Base-by-base conservation (phyloP, 1,140 invertebrate genomes). In the Cecropterus lyciades region DNA sequence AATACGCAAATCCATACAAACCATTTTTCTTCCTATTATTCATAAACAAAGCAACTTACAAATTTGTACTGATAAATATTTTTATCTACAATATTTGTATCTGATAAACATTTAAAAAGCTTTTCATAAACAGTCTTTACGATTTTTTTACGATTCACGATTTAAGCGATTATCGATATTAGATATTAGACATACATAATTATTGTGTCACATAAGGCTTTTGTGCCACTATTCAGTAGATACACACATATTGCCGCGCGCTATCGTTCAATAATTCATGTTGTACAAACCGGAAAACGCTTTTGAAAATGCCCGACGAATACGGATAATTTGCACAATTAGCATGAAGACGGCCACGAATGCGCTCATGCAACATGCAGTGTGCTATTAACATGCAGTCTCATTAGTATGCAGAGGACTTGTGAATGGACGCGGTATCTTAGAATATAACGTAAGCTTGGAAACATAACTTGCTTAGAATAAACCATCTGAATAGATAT, bases 311-410 rank as follows among this genome's bases (percentile, higher is more conserved):
- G 65, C 52, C 68, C 59, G 51, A 46, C 57, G 57, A 70, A 64
- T 64, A 65, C 67, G 70, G 70, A 77, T 78, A 85, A 83, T 83
- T 78, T 83, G 67, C 73, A 73, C 69, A 83, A 82, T 83, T 83
- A 83, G 72, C 79, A 79, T 82, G 75, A 76, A 79, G 69, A 77
- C 70, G 59, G 67, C 75, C 75, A 79, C 72, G 66, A 71, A 80
- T 82, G 77, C 75, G 66, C 80, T 80, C 82, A 84, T 82, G 73
- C 70, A 82, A 80, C 69, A 80, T 82, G 73, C 76, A 82, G 75
- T 37, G 68, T 57, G 48, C 60, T 16, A 63, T 63, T 63, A 63
- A 52, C 60, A 63, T 63, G 65, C 68, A 56, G 59, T 68, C 30
- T 42, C 46, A 48, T 33, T 70, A 53, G 82, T 82, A 80, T 77